These are phyloP conservation scores for Hymenochirus boettgeri DNA, from an alignment of 2,113 vertebrate species.

Conservation along the genomic window DNA sequence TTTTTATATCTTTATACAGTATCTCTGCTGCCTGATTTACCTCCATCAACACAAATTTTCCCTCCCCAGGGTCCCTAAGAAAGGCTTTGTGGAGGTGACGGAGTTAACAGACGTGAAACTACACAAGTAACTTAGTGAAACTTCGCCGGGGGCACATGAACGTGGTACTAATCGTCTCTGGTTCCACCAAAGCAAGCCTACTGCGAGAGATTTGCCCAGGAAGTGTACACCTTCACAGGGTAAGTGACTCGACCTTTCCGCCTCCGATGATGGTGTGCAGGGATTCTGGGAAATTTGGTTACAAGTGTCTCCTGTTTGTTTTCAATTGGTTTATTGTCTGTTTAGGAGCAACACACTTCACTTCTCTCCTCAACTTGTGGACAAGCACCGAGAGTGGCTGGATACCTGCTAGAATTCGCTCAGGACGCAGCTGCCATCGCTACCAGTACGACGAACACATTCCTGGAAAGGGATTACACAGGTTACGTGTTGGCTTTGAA, in stretches of 20 bases:
- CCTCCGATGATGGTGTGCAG: no score
- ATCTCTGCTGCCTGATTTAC: no score
- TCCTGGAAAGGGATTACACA: slow-evolving; percentile 78
- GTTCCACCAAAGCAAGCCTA: slow-evolving; percentile 80
- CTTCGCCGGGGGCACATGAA: slow-evolving; percentile 92
- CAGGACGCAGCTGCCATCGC: slow-evolving; percentile 77
- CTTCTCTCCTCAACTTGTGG: slow-evolving; percentile 93
- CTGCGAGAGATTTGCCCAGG: slow-evolving; percentile 94
- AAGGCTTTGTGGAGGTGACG: slow-evolving; percentile 92
- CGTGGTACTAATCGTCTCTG: slow-evolving; percentile 91
- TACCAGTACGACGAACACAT: slow-evolving; percentile 77
- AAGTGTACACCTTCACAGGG: slow-evolving; percentile 94
- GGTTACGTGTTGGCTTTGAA: slow-evolving; percentile 93
- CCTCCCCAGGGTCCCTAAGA: slow-evolving; percentile 76
- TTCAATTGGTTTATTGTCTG: slow-evolving; percentile 6
- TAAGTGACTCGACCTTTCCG: slow-evolving; percentile 57
- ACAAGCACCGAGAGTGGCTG: slow-evolving; percentile 91
- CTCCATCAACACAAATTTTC: no score
- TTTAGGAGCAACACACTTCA: slow-evolving; percentile 88
- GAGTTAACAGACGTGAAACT: slow-evolving; percentile 92
- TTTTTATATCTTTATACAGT: no score
- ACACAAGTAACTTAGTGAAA: slow-evolving; percentile 89
- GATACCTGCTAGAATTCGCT: slow-evolving; percentile 79
- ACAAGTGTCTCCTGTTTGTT: fast-evolving
- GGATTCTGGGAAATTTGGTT: no score